Percentiles rank a stretch among this genome's conserved stretches.
These are phyloP conservation scores for cat (Felis catus) DNA, from an alignment of 2,113 vertebrate species.

Conservation along the genomic window F.catus_Fca126_mat1.0 CM031414.1:105884001-105884500, in stretches of 20 bases:
- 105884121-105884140: background rate
- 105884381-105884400: background rate
- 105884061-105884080: background rate
- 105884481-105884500: conserved; percentile 33
- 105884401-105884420: background rate
- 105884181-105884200: background rate
- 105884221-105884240: background rate
- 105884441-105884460: conserved; percentile 1
- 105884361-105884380: conserved; percentile 29
- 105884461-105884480: conserved; percentile 38
- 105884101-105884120: background rate
- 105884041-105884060: background rate
- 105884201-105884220: conserved; percentile 9
- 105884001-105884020: background rate
- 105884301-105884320: conserved; percentile 11
- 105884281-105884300: background rate
- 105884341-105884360: background rate
- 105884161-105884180: background rate
- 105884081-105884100: background rate
- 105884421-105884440: background rate
- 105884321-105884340: background rate
- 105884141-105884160: background rate
- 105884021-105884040: background rate
- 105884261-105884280: background rate
- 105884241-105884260: background rate